Evolutionary conservation across 2,888 invertebrate genomes (phyloP), one percentile per base, ranked within the genome.

Genomic region (Thereva nobilitata): DNA sequence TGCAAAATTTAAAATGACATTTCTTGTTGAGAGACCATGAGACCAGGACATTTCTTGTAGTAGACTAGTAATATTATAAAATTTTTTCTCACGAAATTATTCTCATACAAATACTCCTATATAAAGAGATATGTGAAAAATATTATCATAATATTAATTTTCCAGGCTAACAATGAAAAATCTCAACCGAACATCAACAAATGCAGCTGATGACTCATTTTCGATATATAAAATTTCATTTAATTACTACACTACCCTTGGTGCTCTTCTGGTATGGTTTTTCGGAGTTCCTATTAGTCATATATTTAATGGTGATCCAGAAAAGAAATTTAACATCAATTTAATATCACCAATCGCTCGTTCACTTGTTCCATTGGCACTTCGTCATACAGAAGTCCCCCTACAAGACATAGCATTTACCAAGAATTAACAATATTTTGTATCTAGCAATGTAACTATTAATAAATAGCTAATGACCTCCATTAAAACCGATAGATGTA

Each of bases 171-270:
- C 23, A 23, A 23, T 23, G 23, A 23, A 2, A 23, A 41, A 72
- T 40, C 7, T 41, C 50, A 8, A 64, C 38, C 9, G 65, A 67
- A 44, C 8, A 37, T 5, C 64, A 70, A 5, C 61, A 66, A 3
- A 74, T 67, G 38, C 40, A 35, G 45, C 49, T 7, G 35, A 65
- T 9, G 74, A 76, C 1, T 71, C 79, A 3, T 82, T 83, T 67
- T 75, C 81, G 6, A 72, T 88, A 6, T 87, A 83, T 73, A 82
- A 83, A 9, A 76, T 87, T 49, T 86, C 86, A 1, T 87, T 87
- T 75, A 84, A 86, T 76, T 87, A 86, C 82, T 87, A 86, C 74
- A 83, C 84, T 5, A 69, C 83, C 2, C 72, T 85, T 6, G 87
- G 87, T 0, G 81, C 81, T 12, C 35, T 81, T 1, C 75, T 84